Percentiles rank a stretch among this genome's conserved stretches.
phyloP scores from a whole-genome alignment of 23 tunicate species.

The Ascidia mentula region DNA sequence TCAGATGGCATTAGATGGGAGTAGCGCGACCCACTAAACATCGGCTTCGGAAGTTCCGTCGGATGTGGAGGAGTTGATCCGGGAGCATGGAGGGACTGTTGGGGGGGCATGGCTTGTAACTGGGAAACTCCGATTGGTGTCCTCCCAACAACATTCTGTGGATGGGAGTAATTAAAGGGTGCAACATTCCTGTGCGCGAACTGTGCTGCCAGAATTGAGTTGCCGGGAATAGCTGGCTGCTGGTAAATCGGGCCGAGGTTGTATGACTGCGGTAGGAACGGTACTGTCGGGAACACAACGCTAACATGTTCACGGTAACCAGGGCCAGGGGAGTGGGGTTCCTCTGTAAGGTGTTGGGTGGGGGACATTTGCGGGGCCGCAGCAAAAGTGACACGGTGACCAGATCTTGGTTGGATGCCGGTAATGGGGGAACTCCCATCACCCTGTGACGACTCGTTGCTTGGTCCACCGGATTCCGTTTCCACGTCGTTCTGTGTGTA shows the following conservation, averaged over 20 bases:
- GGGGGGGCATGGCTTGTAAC: constrained; percentile 16
- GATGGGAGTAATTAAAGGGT: constrained; percentile 25
- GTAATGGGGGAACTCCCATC: constrained; percentile 37
- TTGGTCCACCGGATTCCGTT: constrained; percentile 31
- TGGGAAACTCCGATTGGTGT: constrained; percentile 24
- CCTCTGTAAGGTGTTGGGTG: constrained; percentile 35
- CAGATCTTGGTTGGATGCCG: constrained; percentile 29
- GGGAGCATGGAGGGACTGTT: constrained; percentile 28
- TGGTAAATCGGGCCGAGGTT: constrained; percentile 51
- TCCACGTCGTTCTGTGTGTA: constrained; percentile 9
- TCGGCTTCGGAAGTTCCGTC: constrained; percentile 71
- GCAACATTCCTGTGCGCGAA: constrained; percentile 34
- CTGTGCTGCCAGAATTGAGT: constrained; percentile 39
- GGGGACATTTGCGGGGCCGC: constrained; percentile 60
- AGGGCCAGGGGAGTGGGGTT: constrained; percentile 43
- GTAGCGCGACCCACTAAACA: constrained; percentile 39
- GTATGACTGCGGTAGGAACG: constrained; percentile 15
- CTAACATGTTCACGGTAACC: constrained; percentile 23
- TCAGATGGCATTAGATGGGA: constrained; percentile 19
- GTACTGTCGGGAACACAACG: constrained; percentile 18
- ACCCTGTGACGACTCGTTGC: constrained; percentile 46
- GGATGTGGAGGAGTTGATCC: constrained; percentile 73
- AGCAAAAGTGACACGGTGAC: constrained; percentile 60
- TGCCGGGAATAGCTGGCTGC: constrained; percentile 32
- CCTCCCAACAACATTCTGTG: constrained; percentile 30